Evolutionary conservation across 2,888 invertebrate genomes (phyloP), one percentile per base, ranked within the genome.

Genomic region (Podotricha telesiphe): DNA sequence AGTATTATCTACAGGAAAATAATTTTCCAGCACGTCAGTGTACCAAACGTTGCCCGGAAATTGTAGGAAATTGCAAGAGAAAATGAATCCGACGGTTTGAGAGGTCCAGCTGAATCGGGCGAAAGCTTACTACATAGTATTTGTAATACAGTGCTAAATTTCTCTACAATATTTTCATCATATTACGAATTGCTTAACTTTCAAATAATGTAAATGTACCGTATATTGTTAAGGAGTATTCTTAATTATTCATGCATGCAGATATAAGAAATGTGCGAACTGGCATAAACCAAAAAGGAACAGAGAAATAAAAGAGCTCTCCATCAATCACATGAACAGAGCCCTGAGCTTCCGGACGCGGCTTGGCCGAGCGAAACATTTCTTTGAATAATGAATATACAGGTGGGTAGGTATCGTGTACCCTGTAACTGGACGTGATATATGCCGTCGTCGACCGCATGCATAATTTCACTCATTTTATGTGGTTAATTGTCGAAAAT

Each of bases 401-500:
- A 80, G 82, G 82, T 80, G 86, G 87, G 87, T 87, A 87, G 86
- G 88, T 91, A 91, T 89, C 89, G 91, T 59, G 59, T 89, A 86
- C 86, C 87, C 88, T 87, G 89, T 92, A 92, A 93, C 91, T 93
- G 91, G 93, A 92, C 92, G 92, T 93, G 92, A 93, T 93, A 93
- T 93, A 93, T 91, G 88, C 88, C 92, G 90, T 93, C 91, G 90
- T 87, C 89, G 91, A 82, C 91, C 87, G 93, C 91, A 92, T 92
- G 93, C 93, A 93, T 93, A 93, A 93, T 93, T 93, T 91, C 88
- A 92, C 93, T 92, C 92, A 93, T 91, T 92, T 92, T 91, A 93
- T 92, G 92, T 91, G 90, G 92, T 92, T 93, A 92, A 93, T 92
- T 93, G 93, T 92, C 93, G 93, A 93, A 92, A 93, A 93, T 92